Evolutionary conservation across 2,888 invertebrate species (phyloP).

Genomic region (Latrodectus hesperus): DNA sequence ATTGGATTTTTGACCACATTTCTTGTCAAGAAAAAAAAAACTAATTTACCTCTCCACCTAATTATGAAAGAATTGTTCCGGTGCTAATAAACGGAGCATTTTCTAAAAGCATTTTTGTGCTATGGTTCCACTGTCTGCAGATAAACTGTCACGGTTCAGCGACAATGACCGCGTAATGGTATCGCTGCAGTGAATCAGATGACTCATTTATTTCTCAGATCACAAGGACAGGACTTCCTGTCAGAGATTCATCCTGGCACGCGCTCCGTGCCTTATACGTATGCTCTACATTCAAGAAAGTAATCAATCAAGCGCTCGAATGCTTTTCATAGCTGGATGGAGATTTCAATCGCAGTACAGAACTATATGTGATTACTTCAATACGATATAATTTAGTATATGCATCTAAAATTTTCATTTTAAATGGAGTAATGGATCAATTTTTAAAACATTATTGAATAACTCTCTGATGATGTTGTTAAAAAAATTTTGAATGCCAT

Average conservation of each 20-base stretch:
- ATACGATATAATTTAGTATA: too few species aligned
- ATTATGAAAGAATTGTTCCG: constrained; percentile 32
- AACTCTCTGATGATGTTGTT: too few species aligned
- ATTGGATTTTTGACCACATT: constrained; percentile 19
- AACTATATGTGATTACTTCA: too few species aligned
- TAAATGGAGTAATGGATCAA: too few species aligned
- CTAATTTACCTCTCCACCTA: background rate
- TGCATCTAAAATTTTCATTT: too few species aligned
- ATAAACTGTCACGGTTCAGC: constrained; percentile 62
- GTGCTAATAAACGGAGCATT: constrained; percentile 63
- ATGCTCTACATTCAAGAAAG: too few species aligned
- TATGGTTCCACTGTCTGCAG: constrained; percentile 56
- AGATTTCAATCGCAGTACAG: too few species aligned
- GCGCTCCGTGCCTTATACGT: constrained; percentile 28
- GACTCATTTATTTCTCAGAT: constrained; percentile 64
- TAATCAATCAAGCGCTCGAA: too few species aligned
- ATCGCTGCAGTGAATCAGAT: constrained; percentile 53
- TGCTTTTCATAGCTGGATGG: too few species aligned
- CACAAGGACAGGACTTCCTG: constrained; percentile 65
- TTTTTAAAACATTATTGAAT: too few species aligned
- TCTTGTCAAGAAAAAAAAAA: background rate
- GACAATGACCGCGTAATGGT: constrained; percentile 63
- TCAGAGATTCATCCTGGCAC: constrained; percentile 50
- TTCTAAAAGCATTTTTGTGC: constrained; percentile 28
- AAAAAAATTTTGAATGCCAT: too few species aligned